Evolutionary conservation across 2,113 vertebrate species (phyloP).

Genomic region (Merops nubicus): DNA sequence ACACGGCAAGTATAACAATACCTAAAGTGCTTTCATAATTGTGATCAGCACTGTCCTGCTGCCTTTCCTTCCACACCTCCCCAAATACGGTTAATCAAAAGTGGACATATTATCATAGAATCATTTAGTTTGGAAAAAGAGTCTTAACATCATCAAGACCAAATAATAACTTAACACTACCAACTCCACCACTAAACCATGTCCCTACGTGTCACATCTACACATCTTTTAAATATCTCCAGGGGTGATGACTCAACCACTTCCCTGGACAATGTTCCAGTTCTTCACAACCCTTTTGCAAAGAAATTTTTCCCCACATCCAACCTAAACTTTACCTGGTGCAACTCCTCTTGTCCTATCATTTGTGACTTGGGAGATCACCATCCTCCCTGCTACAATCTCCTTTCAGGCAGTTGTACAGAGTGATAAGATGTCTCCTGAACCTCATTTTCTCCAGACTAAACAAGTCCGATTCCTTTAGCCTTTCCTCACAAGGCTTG

Average conservation of each 20-base stretch:
- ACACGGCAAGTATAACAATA: background rate
- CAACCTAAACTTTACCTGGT: background rate
- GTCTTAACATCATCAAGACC: background rate
- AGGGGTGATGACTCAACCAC: background rate
- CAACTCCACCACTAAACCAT: no score
- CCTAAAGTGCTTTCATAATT: background rate
- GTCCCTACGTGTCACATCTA: background rate
- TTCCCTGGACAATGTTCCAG: background rate
- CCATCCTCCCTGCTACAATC: no score
- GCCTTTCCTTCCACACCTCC: background rate
- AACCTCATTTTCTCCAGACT: background rate
- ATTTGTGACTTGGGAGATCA: background rate
- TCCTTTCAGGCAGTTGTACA: background rate
- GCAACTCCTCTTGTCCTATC: background rate
- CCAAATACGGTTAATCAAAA: background rate
- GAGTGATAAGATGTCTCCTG: background rate
- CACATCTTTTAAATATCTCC: background rate
- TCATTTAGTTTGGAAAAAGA: background rate
- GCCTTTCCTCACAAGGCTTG: background rate
- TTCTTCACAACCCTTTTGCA: background rate
- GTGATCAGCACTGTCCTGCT: background rate
- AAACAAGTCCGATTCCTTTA: background rate
- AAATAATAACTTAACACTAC: background rate
- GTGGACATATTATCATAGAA: background rate
- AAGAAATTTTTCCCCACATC: background rate